Base-by-base conservation (phyloP, 2,113 vertebrate species). In the Bombycilla garrulus region DNA sequence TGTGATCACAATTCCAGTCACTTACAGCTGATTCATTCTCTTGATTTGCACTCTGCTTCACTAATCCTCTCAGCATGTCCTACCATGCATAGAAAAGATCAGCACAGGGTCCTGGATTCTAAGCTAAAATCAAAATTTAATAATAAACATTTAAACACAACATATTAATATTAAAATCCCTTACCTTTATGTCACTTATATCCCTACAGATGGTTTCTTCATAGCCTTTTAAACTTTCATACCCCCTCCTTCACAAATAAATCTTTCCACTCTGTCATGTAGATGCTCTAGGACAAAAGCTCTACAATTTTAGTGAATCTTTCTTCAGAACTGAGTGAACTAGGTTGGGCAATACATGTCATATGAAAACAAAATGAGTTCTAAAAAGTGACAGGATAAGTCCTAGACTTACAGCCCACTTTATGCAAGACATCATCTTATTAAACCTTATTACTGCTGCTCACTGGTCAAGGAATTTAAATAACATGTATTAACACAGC, bases 401-500 rank as follows among this genome's bases (percentile, higher is more conserved):
- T 92, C 76, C 35, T 44, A 88, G 82, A 96, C 88, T 94, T 92
- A 96, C 56, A 71, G 60, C 64, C 76, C 40, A 36, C 76, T 94
- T 94, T 40, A 71, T 83, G 57, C 58, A 67, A 86, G 76, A 60
- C 76, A 92, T 69, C 82, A 53, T 67, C 64, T 88, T 93, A 90
- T 81, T 96, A 92, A 95, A 81, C 56, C 89, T 93, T 94, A 93
- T 94, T 95, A 95, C 82, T 92, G 64, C 88, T 93, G 82, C 85
- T 90, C 51, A 73, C 76, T 61, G 90, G 93, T 92, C 88, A 96
- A 86, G 80, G 92, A 93, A 92, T 96, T 96, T 90, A 88, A 97
- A 78, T 53, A 93, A 83, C 1, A 6, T 47, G 45, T 86, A 93
- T 95, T 92, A 93, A 92, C 88, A 80, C 80, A 84, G 57, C 62